Evolutionary conservation across 2,888 invertebrate species (phyloP), one percentile per base, ranked within the genome.

Genomic region (Zhuqinia jingwanae): DNA sequence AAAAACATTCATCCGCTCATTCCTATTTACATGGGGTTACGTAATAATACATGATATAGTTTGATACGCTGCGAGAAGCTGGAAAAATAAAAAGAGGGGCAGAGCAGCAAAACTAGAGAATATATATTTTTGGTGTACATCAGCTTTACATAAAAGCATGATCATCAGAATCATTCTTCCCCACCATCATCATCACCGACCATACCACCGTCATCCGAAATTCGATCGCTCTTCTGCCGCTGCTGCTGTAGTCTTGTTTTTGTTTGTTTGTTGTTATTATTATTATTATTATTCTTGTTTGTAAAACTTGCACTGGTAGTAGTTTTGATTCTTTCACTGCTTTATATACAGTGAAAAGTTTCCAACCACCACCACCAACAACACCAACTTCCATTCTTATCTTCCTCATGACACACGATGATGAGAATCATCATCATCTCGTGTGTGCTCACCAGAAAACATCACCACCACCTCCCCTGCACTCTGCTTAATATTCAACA

Each of bases 181-280:
- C 8, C 8, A 50, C n/a, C 50, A n/a, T 42, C 5, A 42, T 42
- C 42, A 42, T 42, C 42, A 42, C 11, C 6, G 11, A 42, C 42
- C 5, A 42, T 6, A 42, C 42, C 5, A 42, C 6, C 42, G 6
- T 8, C 42, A 42, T n/a, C 8, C 13, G 13, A 50, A 50, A n/a
- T 50, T 15, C 50, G 13, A 13, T 50, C n/a, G 15, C 13, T 50
- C 5, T 50, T 10, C 50, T n/a, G 13, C 50, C 47, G 53, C n/a
- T 53, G n/a, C 17, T 53, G 5, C n/a, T 53, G 5, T 60, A 20
- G 25, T 60, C 22, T 60, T 42, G 2, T 65, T 30, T 58, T 65
- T 65, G 30, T 65, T 65, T 65, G 65, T 65, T 65, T 65, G 65
- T 30, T 42, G 58, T 58, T 58, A 20, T 25, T 11, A 50, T 65